Evolutionary conservation across 2,797 vertebrate genomes (phyloP), one percentile per base, ranked within the genome.

Genomic region (Sebastolobus altivelis): DNA sequence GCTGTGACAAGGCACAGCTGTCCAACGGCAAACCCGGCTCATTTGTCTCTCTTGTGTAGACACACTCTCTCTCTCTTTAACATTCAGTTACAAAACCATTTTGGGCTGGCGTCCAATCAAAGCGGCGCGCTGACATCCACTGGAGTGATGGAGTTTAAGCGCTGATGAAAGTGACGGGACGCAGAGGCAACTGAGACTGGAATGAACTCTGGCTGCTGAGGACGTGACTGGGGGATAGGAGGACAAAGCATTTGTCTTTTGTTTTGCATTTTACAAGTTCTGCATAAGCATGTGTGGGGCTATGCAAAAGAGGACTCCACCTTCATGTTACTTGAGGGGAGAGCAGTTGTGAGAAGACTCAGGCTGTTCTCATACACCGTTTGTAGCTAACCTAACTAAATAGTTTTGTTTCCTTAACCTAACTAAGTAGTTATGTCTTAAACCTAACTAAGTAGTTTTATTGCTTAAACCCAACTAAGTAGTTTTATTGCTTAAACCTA

Each of bases 1-100:
- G 83, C 80, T 13, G 78, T 86, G 92, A 93, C 85, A 60, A 79
- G 87, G 72, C 88, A 16, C 93, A 92, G 92, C 92, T 92, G 92
- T 91, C 89, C 62, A 29, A 77, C 52, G 38, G 82, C 56, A 67
- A 83, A 79, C 69, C 61, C 9, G 4, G 12, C 87, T 91, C 89
- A 72, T 93, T 88, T 82, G 86, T 92, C 89, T 92, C 90, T 84
- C 85, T 83, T 75, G 86, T 79, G 80, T 25, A 46, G 59, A 82
- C 66, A 65, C 78, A 29, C 62, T 10, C 37, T 6, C 25, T 9
- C 59, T 54, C 84, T 61, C 60, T 83, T 81, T 79, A 86, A 86
- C 65, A 76, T 86, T 88, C 75, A 49, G 75, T 80, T 65, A 77
- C 67, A 77, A 84, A 88, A 84, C 76, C 73, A 49, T 84, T 85